Conservation (phyloP, 1,140 invertebrate genomes). For the Drosophila nikananu region DNA sequence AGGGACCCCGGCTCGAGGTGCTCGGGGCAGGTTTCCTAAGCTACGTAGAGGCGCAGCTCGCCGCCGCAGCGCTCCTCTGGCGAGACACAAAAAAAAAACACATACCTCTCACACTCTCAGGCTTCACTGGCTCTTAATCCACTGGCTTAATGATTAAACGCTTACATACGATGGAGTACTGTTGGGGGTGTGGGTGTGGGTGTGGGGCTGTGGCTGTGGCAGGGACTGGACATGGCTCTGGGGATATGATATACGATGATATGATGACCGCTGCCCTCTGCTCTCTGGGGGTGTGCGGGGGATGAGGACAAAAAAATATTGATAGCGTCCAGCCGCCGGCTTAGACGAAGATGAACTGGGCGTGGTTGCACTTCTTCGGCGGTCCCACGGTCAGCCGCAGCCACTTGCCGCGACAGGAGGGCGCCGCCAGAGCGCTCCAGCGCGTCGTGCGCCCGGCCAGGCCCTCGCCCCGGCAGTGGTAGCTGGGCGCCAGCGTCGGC, state of each 20-base stretch:
- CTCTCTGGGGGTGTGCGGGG: conserved; percentile 11
- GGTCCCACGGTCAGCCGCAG: conserved; percentile 88
- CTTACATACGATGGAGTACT: conserved; percentile 63
- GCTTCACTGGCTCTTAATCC: conserved; percentile 59
- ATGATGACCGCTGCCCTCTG: conserved; percentile 22
- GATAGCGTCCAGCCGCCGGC: background rate
- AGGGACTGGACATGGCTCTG: background rate
- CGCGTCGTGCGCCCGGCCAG: conserved; percentile 90
- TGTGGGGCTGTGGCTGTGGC: background rate
- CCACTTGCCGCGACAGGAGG: conserved; percentile 94
- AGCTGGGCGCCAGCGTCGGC: conserved; percentile 85
- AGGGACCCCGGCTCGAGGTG: background rate
- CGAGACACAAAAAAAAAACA: conserved; percentile 51
- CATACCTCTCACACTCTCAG: conserved; percentile 34
- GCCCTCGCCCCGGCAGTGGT: conserved; percentile 92
- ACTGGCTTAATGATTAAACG: conserved; percentile 67
- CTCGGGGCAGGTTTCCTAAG: conserved; percentile 15
- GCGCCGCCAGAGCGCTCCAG: conserved; percentile 91
- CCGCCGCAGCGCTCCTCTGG: conserved; percentile 6
- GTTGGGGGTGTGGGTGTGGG: background rate
- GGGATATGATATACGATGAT: conserved; percentile 40
- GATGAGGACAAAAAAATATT: conserved; percentile 32
- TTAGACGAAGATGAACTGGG: conserved; percentile 90
- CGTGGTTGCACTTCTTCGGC: conserved; percentile 87
- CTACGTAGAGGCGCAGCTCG: conserved; percentile 16